Percentiles rank a stretch among this genome's conserved stretches.
These are phyloP conservation scores for Caenorhabditis sp. DNA, from an alignment of 2,888 invertebrate genomes.

Conservation along the genomic window DNA sequence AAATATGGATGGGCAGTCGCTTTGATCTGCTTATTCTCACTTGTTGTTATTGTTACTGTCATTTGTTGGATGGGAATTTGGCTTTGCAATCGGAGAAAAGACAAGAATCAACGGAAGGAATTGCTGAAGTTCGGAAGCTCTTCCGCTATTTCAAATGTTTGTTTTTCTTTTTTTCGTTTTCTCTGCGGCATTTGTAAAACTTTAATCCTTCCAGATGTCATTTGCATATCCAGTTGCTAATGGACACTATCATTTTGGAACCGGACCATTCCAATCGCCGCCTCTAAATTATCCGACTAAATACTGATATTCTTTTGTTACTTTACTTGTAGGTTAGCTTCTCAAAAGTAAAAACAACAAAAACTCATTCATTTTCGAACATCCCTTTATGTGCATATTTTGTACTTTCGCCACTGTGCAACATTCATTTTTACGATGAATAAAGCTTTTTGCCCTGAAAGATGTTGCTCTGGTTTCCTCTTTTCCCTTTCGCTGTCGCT, in stretches of 20 bases:
- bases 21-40: slow-evolving; percentile 72
- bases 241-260: slow-evolving; percentile 70
- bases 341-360: slow-evolving; percentile 10
- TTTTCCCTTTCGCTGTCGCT: slow-evolving; percentile 11
- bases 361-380: not conserved
- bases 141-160: slow-evolving; percentile 68
- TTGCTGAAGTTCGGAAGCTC: slow-evolving; percentile 64
- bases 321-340: slow-evolving; percentile 6
- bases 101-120: slow-evolving; percentile 64
- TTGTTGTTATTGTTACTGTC: slow-evolving; percentile 71
- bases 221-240: slow-evolving; percentile 68
- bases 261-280: slow-evolving; percentile 73
- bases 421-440: slow-evolving; percentile 43
- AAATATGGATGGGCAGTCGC: slow-evolving; percentile 77
- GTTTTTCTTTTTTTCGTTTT: slow-evolving; percentile 22
- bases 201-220: slow-evolving; percentile 70
- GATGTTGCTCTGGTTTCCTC: too few species aligned
- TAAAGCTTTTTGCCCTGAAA: slow-evolving; percentile 15
- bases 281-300: slow-evolving; percentile 67
- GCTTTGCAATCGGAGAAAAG: slow-evolving; percentile 71
- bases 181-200: too few species aligned
- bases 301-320: slow-evolving; percentile 34
- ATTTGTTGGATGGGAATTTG: slow-evolving; percentile 71
- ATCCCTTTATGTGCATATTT: slow-evolving; percentile 10
- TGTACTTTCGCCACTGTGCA: slow-evolving; percentile 18